phyloP scores from a whole-genome alignment of 2,888 invertebrate genomes.

The Xanthia togata region DNA sequence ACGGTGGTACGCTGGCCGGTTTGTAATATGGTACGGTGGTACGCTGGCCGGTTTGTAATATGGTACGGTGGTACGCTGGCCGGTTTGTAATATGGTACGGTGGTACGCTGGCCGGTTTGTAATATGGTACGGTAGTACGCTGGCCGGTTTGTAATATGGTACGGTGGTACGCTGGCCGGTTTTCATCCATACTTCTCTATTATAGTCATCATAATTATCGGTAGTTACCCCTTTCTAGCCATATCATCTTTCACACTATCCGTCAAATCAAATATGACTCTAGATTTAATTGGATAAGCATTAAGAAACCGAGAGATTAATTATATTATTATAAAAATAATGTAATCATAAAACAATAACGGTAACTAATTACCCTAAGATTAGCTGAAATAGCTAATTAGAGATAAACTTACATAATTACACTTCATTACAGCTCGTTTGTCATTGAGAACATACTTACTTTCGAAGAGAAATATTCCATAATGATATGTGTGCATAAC shows the following conservation, averaged over 20 bases:
- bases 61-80: no score
- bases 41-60: no score
- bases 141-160: no score
- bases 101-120: no score
- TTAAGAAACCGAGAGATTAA: neutral
- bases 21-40: no score
- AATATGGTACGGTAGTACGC: no score
- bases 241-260: neutral
- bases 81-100: no score
- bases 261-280: neutral
- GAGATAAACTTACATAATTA: conserved; percentile 29
- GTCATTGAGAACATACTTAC: conserved; percentile 36
- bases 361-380: conserved; percentile 17
- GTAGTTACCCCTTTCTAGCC: no score
- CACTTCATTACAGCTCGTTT: conserved; percentile 42
- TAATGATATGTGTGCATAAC: neutral
- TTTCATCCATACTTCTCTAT: no score
- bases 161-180: no score
- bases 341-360: conserved; percentile 8
- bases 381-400: conserved; percentile 46
- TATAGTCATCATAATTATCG: no score
- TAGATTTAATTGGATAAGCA: neutral
- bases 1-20: no score
- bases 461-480: conserved; percentile 42
- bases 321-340: conserved; percentile 22